Evolutionary conservation across 64 coral and sea anemone species (phyloP).

Genomic region (Platygyra sinensis): DNA sequence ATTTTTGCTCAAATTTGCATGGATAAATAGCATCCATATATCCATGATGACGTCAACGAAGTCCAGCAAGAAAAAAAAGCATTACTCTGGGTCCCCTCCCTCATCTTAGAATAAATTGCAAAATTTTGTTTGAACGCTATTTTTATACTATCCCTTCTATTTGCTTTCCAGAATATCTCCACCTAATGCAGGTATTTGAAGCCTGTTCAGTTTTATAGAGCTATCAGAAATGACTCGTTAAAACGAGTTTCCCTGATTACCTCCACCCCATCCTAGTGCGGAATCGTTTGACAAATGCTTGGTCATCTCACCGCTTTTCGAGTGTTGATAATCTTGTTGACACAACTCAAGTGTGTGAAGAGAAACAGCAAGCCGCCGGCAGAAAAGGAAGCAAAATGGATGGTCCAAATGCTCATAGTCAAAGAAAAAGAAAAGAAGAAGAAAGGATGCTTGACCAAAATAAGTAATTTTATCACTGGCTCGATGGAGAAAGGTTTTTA

Average conservation of each 20-base stretch:
- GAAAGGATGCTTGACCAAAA: not conserved
- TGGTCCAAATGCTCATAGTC: not conserved
- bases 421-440: not conserved
- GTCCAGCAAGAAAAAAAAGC: not conserved
- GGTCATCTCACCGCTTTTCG: not conserved
- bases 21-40: too few relatives aligned
- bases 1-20: too few relatives aligned
- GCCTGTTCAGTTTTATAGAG: too few relatives aligned
- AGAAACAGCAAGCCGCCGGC: not conserved
- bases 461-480: slow-evolving; percentile 48
- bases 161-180: too few relatives aligned
- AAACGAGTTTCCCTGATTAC: too few relatives aligned
- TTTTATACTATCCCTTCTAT: too few relatives aligned
- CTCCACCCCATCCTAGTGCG: not conserved
- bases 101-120: too few relatives aligned
- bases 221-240: too few relatives aligned
- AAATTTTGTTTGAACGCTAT: too few relatives aligned
- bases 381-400: not conserved
- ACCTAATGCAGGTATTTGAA: too few relatives aligned
- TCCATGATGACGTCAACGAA: too few relatives aligned
- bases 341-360: not conserved
- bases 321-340: not conserved
- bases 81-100: not conserved
- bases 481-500: slow-evolving; percentile 58
- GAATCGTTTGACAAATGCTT: not conserved